Base-by-base conservation (phyloP, 2,888 invertebrate species). In the Dryococelus australis region DNA sequence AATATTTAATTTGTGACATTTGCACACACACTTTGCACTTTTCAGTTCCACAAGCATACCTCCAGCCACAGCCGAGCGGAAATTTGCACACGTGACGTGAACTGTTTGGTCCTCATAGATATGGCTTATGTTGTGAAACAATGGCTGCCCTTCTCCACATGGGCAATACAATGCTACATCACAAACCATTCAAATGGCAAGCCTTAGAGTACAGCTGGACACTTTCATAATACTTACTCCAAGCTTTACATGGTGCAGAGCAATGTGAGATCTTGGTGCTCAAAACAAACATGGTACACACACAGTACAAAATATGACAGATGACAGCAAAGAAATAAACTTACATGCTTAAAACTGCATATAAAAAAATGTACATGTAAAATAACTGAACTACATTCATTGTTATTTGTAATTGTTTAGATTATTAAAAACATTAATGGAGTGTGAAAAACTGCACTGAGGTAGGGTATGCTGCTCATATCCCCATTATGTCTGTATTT, bases 1-100 rank as follows among this genome's bases (percentile, higher is more conserved):
- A 85, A 86, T 87, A 87, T 43, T 85, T 85, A 47, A 47, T 87
- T 78, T 79, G 81, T 87, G 88, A 86, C 87, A 80, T 86, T 65
- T 65, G 65, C 65, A 65, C 65, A 65, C 65, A 24, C 65, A 35
- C 16, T 65, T 65, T 65, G n/a, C 20, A 65, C 65, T 65, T 24
- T 65, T 65, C 24, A 43, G 43, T 79, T 78, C 65, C 86, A 79
- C 28, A 86, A 78, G 43, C 86, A 47, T 26, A 86, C 83, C 65
- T 65, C 28, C 86, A 86, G 80, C 80, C 86, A 85, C 53, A 78
- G 79, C 53, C 35, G 80, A 80, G 43, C 47, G 53, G 35, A 26
- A 20, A 26, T 26, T 47, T 85, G 86, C 79, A 86, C 65, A 65
- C 65, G n/a, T 65, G n/a, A n/a, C 6, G 65, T 65, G 24, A 65